A percentile compares a stretch with the other conserved stretches of the same genome.
phyloP scores from a whole-genome alignment of 2,797 vertebrate species.

The Sebastes glaucus region DNA sequence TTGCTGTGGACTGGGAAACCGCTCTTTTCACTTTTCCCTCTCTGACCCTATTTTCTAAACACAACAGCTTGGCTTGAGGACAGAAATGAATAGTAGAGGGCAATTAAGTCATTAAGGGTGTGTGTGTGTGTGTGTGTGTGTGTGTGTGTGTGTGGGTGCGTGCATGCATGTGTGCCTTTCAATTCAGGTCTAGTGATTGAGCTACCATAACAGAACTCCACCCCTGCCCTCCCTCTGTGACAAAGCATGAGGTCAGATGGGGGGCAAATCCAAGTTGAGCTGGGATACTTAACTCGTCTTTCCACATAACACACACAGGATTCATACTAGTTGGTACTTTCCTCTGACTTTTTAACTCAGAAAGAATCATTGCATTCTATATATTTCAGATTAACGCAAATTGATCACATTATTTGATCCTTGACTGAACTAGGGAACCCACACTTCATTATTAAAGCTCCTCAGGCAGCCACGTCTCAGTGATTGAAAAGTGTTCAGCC shows the following conservation, averaged over 20 bases:
- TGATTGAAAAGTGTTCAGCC: background rate
- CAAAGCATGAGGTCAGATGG: conserved; percentile 58
- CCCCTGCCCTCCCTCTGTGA: conserved; percentile 55
- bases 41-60: conserved; percentile 61
- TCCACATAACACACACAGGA: background rate
- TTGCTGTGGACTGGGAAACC: conserved; percentile 29
- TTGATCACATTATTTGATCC: background rate
- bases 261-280: conserved; percentile 61
- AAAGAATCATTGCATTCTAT: background rate
- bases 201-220: conserved; percentile 59
- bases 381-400: background rate
- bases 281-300: conserved; percentile 40
- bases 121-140: conserved; percentile 17
- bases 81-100: conserved; percentile 56
- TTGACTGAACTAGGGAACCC: conserved; percentile 9
- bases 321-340: background rate
- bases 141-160: background rate
- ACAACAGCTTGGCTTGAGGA: conserved; percentile 38
- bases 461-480: conserved; percentile 13
- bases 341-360: background rate
- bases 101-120: conserved; percentile 63
- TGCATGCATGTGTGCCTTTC: conserved; percentile 25
- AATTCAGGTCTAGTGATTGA: conserved; percentile 45
- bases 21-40: conserved; percentile 50
- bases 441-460: conserved; percentile 9